phyloP scores from a whole-genome alignment of 2,888 invertebrate species.

The Ichneumoninae sp. region DNA sequence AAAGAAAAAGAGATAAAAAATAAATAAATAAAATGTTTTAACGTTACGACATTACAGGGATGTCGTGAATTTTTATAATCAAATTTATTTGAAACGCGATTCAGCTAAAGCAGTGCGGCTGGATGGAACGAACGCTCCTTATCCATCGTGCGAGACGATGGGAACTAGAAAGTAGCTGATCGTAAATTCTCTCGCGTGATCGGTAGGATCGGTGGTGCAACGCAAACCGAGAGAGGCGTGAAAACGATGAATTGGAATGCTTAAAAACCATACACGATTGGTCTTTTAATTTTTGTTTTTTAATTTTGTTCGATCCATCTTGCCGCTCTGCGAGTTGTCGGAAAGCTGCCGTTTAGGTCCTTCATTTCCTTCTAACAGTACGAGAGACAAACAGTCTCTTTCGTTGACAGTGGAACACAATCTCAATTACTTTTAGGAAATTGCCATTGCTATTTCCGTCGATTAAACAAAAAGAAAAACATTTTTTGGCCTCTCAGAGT shows the following conservation, averaged over 20 bases:
- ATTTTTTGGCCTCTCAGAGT: not conserved
- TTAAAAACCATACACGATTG: conserved; percentile 31
- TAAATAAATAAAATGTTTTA: conserved; percentile 30
- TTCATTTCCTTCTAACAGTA: not conserved
- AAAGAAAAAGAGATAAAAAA: not conserved
- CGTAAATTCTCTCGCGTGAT: conserved; percentile 67
- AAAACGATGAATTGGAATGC: conserved; percentile 58
- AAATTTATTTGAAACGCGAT: conserved; percentile 55
- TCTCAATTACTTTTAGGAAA: not conserved
- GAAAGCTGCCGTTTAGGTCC: conserved; percentile 1
- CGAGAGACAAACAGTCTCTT: not conserved
- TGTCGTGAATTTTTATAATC: conserved; percentile 23
- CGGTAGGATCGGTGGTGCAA: conserved; percentile 63
- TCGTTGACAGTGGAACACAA: too few species aligned
- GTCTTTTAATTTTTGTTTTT: not conserved
- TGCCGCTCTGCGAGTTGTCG: not conserved
- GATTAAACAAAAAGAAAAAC: not conserved
- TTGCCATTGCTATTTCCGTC: not conserved
- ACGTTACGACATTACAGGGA: conserved; percentile 37
- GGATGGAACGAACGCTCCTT: conserved; percentile 26
- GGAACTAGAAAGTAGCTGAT: conserved; percentile 64
- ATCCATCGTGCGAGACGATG: conserved; percentile 41
- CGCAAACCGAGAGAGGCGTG: conserved; percentile 43
- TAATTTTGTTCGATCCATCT: not conserved
- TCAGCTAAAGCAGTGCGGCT: conserved; percentile 19